phyloP scores from a whole-genome alignment of 2,113 vertebrate genomes.

The Regulus satrapa region DNA sequence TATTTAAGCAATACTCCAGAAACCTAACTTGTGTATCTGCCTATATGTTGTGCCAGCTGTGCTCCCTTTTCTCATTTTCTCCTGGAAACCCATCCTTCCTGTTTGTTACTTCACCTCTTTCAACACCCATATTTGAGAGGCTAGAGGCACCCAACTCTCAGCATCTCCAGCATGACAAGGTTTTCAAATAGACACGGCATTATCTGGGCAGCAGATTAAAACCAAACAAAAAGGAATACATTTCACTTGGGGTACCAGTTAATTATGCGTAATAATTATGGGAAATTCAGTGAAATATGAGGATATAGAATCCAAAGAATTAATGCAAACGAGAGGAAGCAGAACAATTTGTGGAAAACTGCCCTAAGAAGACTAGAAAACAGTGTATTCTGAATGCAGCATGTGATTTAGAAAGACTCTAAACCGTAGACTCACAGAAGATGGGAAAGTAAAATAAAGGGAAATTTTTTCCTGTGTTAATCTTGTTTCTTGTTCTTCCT shows the following conservation, averaged over 20 bases:
- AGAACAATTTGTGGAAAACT: neutral
- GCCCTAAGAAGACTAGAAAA: neutral
- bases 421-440: neutral
- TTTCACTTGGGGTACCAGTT: neutral
- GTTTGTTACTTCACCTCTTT: neutral
- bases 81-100: neutral
- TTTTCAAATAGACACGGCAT: neutral
- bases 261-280: neutral
- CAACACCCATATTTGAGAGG: neutral
- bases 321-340: neutral
- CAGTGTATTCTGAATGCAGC: neutral
- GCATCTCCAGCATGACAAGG: accelerated
- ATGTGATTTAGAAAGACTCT: neutral
- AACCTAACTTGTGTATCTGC: neutral
- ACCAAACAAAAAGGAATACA: neutral
- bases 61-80: neutral
- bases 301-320: neutral
- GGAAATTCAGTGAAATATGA: neutral
- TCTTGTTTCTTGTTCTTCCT: neutral
- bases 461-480: neutral
- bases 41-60: neutral
- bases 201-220: neutral
- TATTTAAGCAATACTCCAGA: neutral
- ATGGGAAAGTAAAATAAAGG: neutral
- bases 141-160: neutral